These are phyloP conservation scores for Oryctes rhinoceros DNA, from an alignment of 1,140 invertebrate genomes.

Conservation along the genomic window DNA sequence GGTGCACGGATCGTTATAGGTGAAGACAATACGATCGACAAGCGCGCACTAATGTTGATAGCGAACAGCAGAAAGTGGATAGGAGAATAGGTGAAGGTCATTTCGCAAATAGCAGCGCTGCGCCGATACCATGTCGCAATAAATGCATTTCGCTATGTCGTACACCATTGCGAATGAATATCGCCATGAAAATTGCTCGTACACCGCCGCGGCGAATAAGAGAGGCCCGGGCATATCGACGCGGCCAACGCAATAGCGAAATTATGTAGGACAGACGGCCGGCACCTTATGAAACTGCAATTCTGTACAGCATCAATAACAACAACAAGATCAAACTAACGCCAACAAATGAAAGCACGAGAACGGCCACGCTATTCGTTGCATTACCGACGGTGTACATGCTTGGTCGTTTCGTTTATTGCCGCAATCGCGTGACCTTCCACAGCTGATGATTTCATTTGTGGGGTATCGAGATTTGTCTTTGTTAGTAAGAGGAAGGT, in stretches of 20 bases:
- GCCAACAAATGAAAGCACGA: background rate
- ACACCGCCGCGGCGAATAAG: background rate
- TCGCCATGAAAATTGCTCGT: background rate
- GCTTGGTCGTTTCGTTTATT: background rate
- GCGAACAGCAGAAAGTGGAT: background rate
- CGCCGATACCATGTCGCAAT: background rate
- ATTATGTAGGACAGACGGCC: constrained; percentile 2
- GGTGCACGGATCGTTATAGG: background rate
- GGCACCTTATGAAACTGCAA: constrained; percentile 4
- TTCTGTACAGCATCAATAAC: constrained; percentile 1
- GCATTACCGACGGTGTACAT: background rate
- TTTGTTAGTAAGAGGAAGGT: too few relatives aligned
- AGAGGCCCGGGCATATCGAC: background rate
- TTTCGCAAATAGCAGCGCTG: background rate
- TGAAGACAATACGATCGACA: background rate
- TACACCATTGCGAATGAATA: constrained; percentile 10
- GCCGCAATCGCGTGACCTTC: background rate
- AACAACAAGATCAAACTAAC: background rate
- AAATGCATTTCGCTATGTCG: constrained; percentile 14
- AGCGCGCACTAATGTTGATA: background rate
- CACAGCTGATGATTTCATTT: constrained; percentile 13
- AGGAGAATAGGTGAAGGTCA: constrained; percentile 13
- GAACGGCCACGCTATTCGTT: background rate
- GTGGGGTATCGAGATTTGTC: background rate
- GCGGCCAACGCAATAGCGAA: constrained; percentile 10